These are phyloP conservation scores for Chrysomela aeneicollis DNA, from an alignment of 2,888 invertebrate species.

Conservation along the genomic window DNA sequence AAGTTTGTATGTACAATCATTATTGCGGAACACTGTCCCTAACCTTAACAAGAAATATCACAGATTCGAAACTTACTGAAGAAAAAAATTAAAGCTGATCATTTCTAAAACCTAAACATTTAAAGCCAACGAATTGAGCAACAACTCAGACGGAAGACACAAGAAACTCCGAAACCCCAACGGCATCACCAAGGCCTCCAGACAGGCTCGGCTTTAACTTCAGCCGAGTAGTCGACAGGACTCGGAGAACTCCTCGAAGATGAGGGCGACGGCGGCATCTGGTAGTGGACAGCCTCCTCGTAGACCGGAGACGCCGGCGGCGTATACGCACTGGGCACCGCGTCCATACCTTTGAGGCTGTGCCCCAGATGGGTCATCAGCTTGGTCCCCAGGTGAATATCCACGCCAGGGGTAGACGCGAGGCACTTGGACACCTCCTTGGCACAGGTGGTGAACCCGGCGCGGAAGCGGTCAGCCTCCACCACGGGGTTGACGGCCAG, in stretches of 20 bases:
- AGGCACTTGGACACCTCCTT: conserved; percentile 87
- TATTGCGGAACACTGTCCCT: conserved; percentile 11
- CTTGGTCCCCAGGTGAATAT: conserved; percentile 83
- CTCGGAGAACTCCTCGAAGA: conserved; percentile 63
- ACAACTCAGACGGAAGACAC: conserved; percentile 21
- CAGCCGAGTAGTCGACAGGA: conserved; percentile 57
- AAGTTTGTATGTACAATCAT: not conserved
- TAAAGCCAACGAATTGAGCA: conserved; percentile 39
- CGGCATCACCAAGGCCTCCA: conserved; percentile 68
- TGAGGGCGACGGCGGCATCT: conserved; percentile 72
- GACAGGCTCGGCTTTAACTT: conserved; percentile 49
- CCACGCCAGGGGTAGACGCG: conserved; percentile 84
- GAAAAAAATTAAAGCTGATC: conserved; percentile 31
- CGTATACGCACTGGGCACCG: conserved; percentile 64
- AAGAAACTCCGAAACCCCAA: conserved; percentile 1
- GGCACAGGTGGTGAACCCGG: conserved; percentile 87
- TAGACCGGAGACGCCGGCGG: conserved; percentile 65
- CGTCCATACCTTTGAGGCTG: conserved; percentile 79
- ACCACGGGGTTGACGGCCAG: conserved; percentile 74
- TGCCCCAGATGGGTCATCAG: conserved; percentile 89
- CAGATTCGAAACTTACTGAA: not conserved
- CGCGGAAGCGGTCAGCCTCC: conserved; percentile 82
- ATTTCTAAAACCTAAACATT: conserved; percentile 27
- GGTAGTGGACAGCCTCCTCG: conserved; percentile 64
- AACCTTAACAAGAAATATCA: conserved; percentile 13